Percentiles rank a stretch among this genome's conserved stretches.
Conservation (phyloP, 2,797 vertebrate species). For the Parotocinclus haroldoi region DNA sequence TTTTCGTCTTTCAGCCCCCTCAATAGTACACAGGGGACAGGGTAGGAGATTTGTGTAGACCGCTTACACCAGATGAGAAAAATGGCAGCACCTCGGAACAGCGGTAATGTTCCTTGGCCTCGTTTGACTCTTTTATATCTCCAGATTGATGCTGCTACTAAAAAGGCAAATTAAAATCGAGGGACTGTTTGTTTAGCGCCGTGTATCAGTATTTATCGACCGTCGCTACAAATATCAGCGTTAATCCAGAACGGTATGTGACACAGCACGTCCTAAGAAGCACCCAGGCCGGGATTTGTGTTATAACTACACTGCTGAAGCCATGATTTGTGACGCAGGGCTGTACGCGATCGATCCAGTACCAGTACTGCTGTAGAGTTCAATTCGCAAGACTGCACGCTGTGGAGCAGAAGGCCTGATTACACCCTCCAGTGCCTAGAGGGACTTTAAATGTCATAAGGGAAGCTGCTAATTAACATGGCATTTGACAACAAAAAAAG, state of each 20-base stretch:
- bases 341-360: background rate
- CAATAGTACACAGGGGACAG: no score
- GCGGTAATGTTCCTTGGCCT: no score
- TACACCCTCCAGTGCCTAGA: slow-evolving; percentile 24
- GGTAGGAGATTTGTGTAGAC: no score
- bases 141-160: background rate
- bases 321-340: background rate
- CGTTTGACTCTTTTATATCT: background rate
- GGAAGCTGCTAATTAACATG: slow-evolving; percentile 50
- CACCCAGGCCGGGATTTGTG: background rate
- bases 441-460: slow-evolving; percentile 41
- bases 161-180: slow-evolving; percentile 50
- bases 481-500: slow-evolving; percentile 34
- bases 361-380: background rate
- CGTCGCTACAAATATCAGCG: slow-evolving; percentile 64
- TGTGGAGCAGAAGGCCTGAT: slow-evolving; percentile 25
- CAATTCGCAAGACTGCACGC: slow-evolving; percentile 10
- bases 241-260: slow-evolving; percentile 52
- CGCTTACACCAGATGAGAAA: no score
- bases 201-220: slow-evolving; percentile 53
- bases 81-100: no score
- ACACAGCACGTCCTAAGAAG: slow-evolving; percentile 1
- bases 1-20: no score
- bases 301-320: background rate
- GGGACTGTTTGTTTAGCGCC: slow-evolving; percentile 32